Evolutionary conservation across 2,888 invertebrate genomes (phyloP).

Genomic region (Nectonema munidae): DNA sequence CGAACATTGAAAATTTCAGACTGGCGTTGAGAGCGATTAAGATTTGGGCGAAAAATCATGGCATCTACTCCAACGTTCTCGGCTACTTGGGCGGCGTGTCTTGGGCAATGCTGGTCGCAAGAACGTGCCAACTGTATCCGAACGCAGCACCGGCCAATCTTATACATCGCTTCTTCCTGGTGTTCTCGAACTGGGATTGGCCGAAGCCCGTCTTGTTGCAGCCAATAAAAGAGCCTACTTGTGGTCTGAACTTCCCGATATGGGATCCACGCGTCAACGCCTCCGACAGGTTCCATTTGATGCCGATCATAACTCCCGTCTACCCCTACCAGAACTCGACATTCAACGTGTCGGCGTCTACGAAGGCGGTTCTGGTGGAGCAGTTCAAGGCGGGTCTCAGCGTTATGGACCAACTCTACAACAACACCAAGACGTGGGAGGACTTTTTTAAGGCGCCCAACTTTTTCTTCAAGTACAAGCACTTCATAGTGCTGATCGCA

Average conservation of each 20-base stretch:
- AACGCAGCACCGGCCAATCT: slow-evolving; percentile 71
- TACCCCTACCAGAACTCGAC: slow-evolving; percentile 99
- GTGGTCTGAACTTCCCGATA: slow-evolving; percentile 35
- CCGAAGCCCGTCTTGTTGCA: slow-evolving; percentile 83
- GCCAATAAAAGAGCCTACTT: slow-evolving; percentile 33
- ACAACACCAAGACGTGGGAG: slow-evolving; percentile 49
- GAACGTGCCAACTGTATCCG: slow-evolving; percentile 88
- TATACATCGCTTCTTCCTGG: slow-evolving; percentile 86
- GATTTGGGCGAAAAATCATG: slow-evolving; percentile 82
- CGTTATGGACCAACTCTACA: slow-evolving; percentile 41
- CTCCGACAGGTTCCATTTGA: slow-evolving; percentile 62
- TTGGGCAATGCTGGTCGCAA: slow-evolving; percentile 94
- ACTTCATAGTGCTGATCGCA: slow-evolving; percentile 65
- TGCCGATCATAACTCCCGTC: slow-evolving; percentile 99
- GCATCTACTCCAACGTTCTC: slow-evolving; percentile 85
- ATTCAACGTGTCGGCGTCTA: slow-evolving; percentile 75
- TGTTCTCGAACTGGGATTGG: slow-evolving; percentile 96
- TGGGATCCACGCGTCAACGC: slow-evolving; percentile 77
- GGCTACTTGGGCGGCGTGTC: slow-evolving; percentile 77
- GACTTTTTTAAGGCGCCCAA: slow-evolving; percentile 66
- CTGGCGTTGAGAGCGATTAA: slow-evolving; percentile 71
- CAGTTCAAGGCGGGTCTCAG: slow-evolving; percentile 40
- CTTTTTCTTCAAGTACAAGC: slow-evolving; percentile 56
- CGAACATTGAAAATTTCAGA: slow-evolving; percentile 65
- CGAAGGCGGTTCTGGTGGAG: slow-evolving; percentile 58